Evolutionary conservation across 2,888 invertebrate genomes (phyloP).

Genomic region (Thereva unica): DNA sequence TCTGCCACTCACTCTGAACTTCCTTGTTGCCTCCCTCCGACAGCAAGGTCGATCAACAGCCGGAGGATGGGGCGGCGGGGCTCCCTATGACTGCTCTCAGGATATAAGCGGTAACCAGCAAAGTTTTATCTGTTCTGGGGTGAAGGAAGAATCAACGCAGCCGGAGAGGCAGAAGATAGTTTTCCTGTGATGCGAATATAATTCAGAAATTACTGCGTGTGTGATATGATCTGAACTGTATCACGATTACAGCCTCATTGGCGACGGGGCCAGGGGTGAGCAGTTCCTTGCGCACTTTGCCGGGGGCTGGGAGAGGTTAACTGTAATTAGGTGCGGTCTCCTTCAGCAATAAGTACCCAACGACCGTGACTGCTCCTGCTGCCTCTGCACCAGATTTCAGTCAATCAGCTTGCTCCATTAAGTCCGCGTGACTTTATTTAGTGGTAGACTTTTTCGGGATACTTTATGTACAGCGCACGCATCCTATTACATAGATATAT

Average conservation of each 20-base stretch:
- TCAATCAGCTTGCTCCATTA: slow-evolving; percentile 34
- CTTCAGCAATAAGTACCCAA: not conserved
- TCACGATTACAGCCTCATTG: not conserved
- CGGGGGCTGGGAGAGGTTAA: not conserved
- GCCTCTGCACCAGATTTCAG: not conserved
- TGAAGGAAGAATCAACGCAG: not conserved
- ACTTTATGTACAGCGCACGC: not conserved
- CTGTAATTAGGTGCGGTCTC: slow-evolving; percentile 39
- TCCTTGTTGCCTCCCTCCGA: slow-evolving; percentile 25
- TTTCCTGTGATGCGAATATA: slow-evolving; percentile 40
- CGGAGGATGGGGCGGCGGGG: slow-evolving; percentile 4
- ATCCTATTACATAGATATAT: slow-evolving; percentile 20
- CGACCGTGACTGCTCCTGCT: too few relatives aligned
- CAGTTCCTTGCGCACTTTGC: not conserved
- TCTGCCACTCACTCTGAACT: slow-evolving; percentile 35
- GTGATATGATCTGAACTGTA: slow-evolving; percentile 7
- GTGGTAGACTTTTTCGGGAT: not conserved
- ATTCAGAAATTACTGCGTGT: slow-evolving; percentile 39
- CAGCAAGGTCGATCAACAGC: not conserved
- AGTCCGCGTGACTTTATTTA: slow-evolving; percentile 21
- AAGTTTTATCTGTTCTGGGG: slow-evolving; percentile 12
- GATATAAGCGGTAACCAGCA: not conserved
- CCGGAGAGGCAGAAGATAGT: slow-evolving; percentile 31
- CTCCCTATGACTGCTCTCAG: not conserved
- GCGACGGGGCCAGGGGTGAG: not conserved